Conservation (phyloP, 2,113 vertebrate species). For the Bostrychus sinensis region DNA sequence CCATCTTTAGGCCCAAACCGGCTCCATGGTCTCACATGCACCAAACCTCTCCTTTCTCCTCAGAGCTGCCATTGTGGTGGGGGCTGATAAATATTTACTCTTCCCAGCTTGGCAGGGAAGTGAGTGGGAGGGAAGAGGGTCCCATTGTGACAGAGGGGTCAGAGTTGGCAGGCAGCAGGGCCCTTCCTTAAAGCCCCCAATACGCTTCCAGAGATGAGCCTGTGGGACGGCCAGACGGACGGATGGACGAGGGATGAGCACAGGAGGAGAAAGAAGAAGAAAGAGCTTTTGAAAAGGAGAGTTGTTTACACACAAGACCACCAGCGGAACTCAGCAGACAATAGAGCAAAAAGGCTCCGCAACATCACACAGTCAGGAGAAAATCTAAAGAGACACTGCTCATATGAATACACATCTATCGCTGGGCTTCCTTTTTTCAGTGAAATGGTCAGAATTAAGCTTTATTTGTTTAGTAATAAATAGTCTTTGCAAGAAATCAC, state of each 20-base stretch:
- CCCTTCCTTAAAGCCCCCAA: slow-evolving; percentile 57
- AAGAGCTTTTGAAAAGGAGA: slow-evolving; percentile 36
- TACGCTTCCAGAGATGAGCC: slow-evolving; percentile 26
- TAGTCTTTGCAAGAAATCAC: too few relatives aligned
- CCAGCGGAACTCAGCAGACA: slow-evolving; percentile 57
- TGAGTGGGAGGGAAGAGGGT: slow-evolving; percentile 73
- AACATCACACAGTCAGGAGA: slow-evolving; percentile 34
- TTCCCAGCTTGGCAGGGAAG: slow-evolving; percentile 87
- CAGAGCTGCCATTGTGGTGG: slow-evolving; percentile 80
- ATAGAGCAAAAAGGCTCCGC: slow-evolving; percentile 55
- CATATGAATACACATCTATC: slow-evolving; percentile 55
- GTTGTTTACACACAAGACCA: slow-evolving; percentile 62
- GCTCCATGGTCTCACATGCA: slow-evolving; percentile 32
- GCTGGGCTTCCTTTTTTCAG: slow-evolving; percentile 27
- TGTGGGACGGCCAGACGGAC: background rate
- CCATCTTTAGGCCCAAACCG: slow-evolving; percentile 20
- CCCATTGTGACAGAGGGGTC: slow-evolving; percentile 80
- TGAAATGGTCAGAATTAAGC: background rate
- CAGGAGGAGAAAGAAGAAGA: slow-evolving; percentile 1
- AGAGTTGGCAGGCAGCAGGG: slow-evolving; percentile 64
- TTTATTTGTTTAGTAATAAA: slow-evolving; percentile 24
- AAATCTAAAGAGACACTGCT: slow-evolving; percentile 29
- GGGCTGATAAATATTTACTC: slow-evolving; percentile 89
- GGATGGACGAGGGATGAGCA: slow-evolving; percentile 7
- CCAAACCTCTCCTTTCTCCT: slow-evolving; percentile 77